Evolutionary conservation across 1,140 invertebrate species (phyloP).

Genomic region (Macrotrachela quadricornifera): DNA sequence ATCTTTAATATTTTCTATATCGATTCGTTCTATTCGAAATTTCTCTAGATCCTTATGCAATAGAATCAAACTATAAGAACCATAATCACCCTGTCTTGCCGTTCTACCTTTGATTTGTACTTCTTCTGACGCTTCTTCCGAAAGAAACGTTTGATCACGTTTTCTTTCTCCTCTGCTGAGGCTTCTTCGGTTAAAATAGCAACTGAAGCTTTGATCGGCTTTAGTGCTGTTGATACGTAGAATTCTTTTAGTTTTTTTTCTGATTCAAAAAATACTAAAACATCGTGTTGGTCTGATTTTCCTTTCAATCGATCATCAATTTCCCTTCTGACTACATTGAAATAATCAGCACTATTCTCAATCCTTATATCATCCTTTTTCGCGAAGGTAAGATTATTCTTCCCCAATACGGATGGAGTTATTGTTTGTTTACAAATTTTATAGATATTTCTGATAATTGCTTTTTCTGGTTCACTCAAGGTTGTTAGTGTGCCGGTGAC

Average conservation of each 20-base stretch:
- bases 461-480: not conserved
- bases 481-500: not conserved
- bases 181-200: not conserved
- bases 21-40: not conserved
- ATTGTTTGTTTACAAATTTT: no score
- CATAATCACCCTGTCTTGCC: not conserved
- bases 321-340: not conserved
- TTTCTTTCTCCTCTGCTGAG: not conserved
- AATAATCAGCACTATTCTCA: not conserved
- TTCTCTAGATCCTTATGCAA: not conserved
- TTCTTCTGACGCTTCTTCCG: not conserved
- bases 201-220: not conserved
- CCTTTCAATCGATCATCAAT: not conserved
- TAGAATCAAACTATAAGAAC: not conserved
- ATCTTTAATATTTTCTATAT: not conserved
- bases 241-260: not conserved
- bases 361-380: not conserved
- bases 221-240: not conserved
- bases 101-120: not conserved
- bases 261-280: not conserved
- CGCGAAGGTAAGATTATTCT: not conserved
- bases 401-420: no score
- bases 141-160: not conserved
- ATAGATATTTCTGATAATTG: no score
- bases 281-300: not conserved